Conservation (phyloP, 1,140 invertebrate genomes). For the Whitmania pigra region DNA sequence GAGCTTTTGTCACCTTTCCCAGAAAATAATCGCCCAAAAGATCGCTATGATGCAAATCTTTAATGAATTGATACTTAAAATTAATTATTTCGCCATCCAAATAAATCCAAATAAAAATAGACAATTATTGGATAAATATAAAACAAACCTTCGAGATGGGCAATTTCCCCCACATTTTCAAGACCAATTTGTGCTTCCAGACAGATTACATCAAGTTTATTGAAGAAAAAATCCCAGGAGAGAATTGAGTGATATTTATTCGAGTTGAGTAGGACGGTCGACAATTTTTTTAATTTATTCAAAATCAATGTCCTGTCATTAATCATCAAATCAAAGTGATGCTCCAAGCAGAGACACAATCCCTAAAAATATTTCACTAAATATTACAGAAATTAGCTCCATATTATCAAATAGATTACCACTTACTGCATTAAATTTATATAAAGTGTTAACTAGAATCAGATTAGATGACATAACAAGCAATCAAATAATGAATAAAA, state of each 20-base stretch:
- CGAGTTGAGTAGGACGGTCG: conserved; percentile 58
- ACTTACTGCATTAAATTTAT: no score
- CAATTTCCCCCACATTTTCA: conserved; percentile 34
- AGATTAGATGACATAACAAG: no score
- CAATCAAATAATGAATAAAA: no score
- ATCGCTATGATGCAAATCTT: conserved; percentile 79
- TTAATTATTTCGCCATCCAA: neutral
- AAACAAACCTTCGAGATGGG: conserved; percentile 15
- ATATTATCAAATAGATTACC: neutral
- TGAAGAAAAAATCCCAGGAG: conserved; percentile 94
- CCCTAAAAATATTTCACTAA: conserved; percentile 32
- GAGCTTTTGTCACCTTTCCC: conserved; percentile 71
- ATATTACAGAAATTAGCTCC: neutral
- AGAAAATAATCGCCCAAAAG: conserved; percentile 73
- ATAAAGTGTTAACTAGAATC: no score
- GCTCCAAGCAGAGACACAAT: conserved; percentile 45
- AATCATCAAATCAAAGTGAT: conserved; percentile 61
- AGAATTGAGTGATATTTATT: conserved; percentile 70
- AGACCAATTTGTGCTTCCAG: conserved; percentile 55
- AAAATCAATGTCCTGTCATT: conserved; percentile 91
- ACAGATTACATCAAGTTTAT: conserved; percentile 87
- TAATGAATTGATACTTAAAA: conserved; percentile 11
- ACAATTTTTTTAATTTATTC: conserved; percentile 82
- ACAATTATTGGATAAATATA: neutral
- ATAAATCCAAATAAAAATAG: neutral